These are phyloP conservation scores for Stichopus horrens DNA, from an alignment of 53 echinoderm and acorn worm species.

Conservation along the genomic window DNA sequence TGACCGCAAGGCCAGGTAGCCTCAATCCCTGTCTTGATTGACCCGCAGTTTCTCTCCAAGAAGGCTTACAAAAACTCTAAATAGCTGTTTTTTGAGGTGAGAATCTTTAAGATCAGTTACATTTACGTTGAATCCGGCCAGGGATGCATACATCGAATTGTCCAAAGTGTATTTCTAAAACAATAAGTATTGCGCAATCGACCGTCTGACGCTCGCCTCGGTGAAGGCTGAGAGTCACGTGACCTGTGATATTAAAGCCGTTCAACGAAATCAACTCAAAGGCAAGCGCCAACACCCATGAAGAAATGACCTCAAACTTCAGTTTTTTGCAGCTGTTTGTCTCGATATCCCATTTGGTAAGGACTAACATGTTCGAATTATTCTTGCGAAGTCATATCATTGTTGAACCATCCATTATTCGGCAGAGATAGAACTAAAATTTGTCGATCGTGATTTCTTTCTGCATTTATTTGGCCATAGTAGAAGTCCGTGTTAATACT, in stretches of 20 bases:
- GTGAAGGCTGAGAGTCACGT: too few species aligned
- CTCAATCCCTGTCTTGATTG: too few species aligned
- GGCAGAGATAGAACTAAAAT: background rate
- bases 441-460: background rate
- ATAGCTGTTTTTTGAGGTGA: too few species aligned
- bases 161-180: too few species aligned
- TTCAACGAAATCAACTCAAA: constrained; percentile 24
- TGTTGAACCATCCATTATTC: background rate
- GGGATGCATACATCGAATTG: too few species aligned
- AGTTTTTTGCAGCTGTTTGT: background rate
- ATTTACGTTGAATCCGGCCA: too few species aligned
- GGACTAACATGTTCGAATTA: background rate
- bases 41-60: too few species aligned
- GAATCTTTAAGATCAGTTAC: too few species aligned
- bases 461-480: constrained; percentile 17
- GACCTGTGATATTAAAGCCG: constrained; percentile 14
- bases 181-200: too few species aligned
- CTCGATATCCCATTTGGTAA: background rate
- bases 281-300: background rate
- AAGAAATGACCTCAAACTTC: background rate
- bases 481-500: constrained; percentile 2
- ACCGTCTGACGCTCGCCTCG: too few species aligned
- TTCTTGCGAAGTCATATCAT: background rate
- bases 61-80: too few species aligned
- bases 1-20: too few species aligned